A percentile compares a stretch with the other conserved stretches of the same genome.
Evolutionary conservation across 2,797 vertebrate species (phyloP).

Genomic region (Melanotaenia pygmaea): DNA sequence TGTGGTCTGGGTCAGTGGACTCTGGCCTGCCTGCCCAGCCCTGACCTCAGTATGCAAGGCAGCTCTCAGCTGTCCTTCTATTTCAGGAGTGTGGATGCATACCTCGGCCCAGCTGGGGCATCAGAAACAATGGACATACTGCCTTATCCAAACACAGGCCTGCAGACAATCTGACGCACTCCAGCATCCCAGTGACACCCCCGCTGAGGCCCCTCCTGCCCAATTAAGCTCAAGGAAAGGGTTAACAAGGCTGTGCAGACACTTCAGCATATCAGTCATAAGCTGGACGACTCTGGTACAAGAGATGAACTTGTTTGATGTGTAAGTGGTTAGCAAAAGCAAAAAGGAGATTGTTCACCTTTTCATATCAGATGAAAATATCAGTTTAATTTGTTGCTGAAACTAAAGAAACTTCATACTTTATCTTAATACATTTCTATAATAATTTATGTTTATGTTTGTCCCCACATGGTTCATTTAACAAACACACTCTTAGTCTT

Average conservation of each 20-base stretch:
- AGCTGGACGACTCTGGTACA: background rate
- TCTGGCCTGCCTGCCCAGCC: conserved; percentile 72
- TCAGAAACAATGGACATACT: conserved; percentile 87
- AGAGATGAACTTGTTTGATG: background rate
- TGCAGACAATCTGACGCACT: conserved; percentile 84
- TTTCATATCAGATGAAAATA: too few species aligned
- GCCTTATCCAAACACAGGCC: conserved; percentile 84
- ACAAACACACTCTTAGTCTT: too few species aligned
- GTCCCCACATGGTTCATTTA: conserved; percentile 32
- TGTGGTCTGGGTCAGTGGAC: conserved; percentile 75
- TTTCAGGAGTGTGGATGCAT: conserved; percentile 88
- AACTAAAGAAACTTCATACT: too few species aligned
- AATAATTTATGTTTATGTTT: too few species aligned
- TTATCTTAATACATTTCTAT: too few species aligned
- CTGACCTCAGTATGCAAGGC: conserved; percentile 82
- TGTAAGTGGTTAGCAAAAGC: background rate
- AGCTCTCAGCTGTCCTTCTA: conserved; percentile 93
- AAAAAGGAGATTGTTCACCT: too few species aligned
- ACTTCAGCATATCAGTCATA: conserved; percentile 45
- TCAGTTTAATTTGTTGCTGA: background rate
- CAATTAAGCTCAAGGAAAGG: conserved; percentile 63
- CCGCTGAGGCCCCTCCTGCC: conserved; percentile 44
- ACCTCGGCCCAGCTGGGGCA: conserved; percentile 87
- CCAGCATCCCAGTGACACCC: conserved; percentile 76
- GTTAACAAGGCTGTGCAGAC: conserved; percentile 70